phyloP scores from a whole-genome alignment of 2,797 vertebrate genomes.

The Tokudaia muenninki region DNA sequence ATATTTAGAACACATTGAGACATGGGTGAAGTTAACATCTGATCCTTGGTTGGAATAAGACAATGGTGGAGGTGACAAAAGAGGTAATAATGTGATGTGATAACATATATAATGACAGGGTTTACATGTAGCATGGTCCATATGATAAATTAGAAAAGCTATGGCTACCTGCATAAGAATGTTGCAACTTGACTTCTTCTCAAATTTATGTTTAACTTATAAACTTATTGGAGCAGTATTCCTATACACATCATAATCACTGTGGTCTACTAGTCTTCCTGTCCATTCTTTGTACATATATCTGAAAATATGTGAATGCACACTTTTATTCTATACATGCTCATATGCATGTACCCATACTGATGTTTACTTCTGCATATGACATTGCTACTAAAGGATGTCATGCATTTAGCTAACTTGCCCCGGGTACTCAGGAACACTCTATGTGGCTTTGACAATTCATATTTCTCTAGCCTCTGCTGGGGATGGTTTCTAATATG shows the following conservation, averaged over 20 bases:
- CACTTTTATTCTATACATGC: not conserved
- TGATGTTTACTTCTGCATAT: conserved; percentile 23
- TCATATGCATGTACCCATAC: not conserved
- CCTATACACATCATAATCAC: not conserved
- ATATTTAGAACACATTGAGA: not conserved
- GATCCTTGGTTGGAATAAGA: not conserved
- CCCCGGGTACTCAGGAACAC: not conserved
- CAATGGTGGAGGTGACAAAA: not conserved
- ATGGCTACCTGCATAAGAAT: not conserved
- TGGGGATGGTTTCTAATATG: not conserved
- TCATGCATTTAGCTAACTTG: conserved; percentile 5
- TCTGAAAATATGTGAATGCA: not conserved
- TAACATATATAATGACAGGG: not conserved
- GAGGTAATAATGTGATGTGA: not conserved
- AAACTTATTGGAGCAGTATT: not conserved
- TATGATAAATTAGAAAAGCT: not conserved
- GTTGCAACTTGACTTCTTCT: not conserved
- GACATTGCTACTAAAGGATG: not conserved
- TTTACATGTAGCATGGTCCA: not conserved
- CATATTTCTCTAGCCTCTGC: not conserved
- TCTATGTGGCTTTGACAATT: not conserved
- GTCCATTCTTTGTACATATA: not conserved
- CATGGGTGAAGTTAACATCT: not conserved
- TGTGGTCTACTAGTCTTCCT: not conserved
- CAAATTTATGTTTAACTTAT: not conserved